These are phyloP conservation scores for Chrysina gloriosa DNA, from an alignment of 2,888 invertebrate species.

Conservation along the genomic window DNA sequence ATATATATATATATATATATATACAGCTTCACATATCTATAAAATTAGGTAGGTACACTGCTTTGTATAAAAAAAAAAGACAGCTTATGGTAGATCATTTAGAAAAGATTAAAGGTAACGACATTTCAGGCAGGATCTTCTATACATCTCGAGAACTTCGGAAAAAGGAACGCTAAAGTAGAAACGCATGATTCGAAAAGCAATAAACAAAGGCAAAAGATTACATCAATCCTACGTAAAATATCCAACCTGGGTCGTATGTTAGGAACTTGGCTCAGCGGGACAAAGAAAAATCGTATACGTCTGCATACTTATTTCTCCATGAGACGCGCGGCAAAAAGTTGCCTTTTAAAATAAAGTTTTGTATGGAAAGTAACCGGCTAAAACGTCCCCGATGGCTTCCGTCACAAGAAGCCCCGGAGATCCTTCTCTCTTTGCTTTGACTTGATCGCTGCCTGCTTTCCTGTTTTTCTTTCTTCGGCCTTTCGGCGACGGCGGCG, in stretches of 20 bases:
- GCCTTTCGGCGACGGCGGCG: background rate
- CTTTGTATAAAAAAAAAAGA: background rate
- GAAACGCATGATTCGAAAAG: background rate
- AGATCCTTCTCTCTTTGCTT: background rate
- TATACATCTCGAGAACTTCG: background rate
- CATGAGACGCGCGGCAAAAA: background rate
- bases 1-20: background rate
- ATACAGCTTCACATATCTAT: background rate
- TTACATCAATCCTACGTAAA: background rate
- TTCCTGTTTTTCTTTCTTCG: constrained; percentile 27
- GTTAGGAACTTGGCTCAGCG: background rate
- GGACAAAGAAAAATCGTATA: background rate
- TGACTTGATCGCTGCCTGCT: background rate
- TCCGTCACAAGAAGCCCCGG: background rate
- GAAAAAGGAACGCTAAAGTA: background rate
- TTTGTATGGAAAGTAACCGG: constrained; percentile 27
- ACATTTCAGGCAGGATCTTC: too few relatives aligned
- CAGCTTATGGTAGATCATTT: background rate
- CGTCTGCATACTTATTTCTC: constrained; percentile 4
- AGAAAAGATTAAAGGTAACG: too few relatives aligned
- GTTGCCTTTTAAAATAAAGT: constrained; percentile 17
- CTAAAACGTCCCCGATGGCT: constrained; percentile 5
- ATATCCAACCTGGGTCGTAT: background rate
- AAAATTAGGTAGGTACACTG: too few relatives aligned
- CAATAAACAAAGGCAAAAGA: background rate